Percentiles rank a stretch among this genome's conserved stretches.
These are phyloP conservation scores for Mayetiola destructor DNA, from an alignment of 2,888 invertebrate genomes.

Conservation along the genomic window DNA sequence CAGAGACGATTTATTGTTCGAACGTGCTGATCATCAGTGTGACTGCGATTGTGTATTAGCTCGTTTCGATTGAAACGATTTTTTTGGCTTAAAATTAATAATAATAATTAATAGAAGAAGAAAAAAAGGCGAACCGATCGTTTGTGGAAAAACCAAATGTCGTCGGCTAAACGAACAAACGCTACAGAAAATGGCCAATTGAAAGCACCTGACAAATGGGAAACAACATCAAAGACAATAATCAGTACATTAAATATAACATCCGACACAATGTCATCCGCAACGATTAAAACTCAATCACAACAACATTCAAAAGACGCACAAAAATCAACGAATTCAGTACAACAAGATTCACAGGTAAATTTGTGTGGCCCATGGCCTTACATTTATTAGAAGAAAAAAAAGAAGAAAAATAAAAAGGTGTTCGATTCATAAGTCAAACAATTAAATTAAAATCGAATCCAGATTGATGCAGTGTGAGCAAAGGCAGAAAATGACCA, in stretches of 20 bases:
- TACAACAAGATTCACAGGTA: slow-evolving; percentile 5
- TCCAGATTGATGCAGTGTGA: not conserved
- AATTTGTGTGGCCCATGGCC: too few relatives aligned
- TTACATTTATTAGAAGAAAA: not conserved
- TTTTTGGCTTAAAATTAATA: not conserved
- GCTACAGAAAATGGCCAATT: slow-evolving; percentile 63
- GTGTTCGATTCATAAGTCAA: not conserved
- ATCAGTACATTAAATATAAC: not conserved
- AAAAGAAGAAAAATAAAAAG: not conserved
- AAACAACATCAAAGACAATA: slow-evolving; percentile 21
- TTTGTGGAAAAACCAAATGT: not conserved
- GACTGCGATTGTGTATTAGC: not conserved
- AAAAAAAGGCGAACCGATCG: not conserved
- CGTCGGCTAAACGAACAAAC: slow-evolving; percentile 21
- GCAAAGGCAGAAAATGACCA: not conserved
- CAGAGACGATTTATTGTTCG: not conserved
- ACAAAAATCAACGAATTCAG: not conserved
- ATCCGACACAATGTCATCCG: slow-evolving; percentile 5
- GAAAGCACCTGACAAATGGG: slow-evolving; percentile 54
- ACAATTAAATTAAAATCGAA: not conserved
- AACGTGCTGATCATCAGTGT: not conserved
- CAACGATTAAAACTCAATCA: not conserved
- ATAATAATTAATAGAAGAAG: not conserved
- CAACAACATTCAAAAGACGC: slow-evolving; percentile 7
- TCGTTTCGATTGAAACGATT: not conserved